Evolutionary conservation across 1,140 invertebrate species (phyloP).

Genomic region (Pseudachorutes palmiensis): DNA sequence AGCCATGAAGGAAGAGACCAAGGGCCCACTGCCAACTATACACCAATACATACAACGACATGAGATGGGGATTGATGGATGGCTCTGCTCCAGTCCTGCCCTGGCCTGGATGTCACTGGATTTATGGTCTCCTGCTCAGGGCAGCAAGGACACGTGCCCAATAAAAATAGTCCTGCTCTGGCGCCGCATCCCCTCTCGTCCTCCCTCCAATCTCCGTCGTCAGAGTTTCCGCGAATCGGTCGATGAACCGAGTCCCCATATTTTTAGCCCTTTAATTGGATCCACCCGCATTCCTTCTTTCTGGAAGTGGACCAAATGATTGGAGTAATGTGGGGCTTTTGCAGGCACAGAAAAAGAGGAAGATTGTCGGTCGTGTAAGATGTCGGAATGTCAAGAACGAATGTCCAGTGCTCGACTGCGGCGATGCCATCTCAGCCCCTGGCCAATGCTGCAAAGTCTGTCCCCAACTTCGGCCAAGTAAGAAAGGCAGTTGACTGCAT

Average conservation of each 20-base stretch:
- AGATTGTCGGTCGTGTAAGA: slow-evolving; percentile 71
- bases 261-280: not conserved
- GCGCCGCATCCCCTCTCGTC: too few relatives aligned
- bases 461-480: slow-evolving; percentile 63
- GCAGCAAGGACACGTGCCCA: too few relatives aligned
- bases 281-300: not conserved
- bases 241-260: slow-evolving; percentile 16
- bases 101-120: too few relatives aligned
- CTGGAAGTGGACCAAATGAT: too few relatives aligned
- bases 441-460: slow-evolving; percentile 84
- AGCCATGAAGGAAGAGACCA: slow-evolving; percentile 1
- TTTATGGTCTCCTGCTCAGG: too few relatives aligned
- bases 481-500: slow-evolving; percentile 46
- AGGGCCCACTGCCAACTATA: not conserved
- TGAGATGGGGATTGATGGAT: too few relatives aligned
- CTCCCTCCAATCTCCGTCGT: too few relatives aligned
- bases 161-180: too few relatives aligned
- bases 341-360: slow-evolving; percentile 78
- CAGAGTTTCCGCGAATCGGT: slow-evolving; percentile 7
- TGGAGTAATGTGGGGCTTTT: too few relatives aligned
- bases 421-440: slow-evolving; percentile 71
- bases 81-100: too few relatives aligned
- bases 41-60: too few relatives aligned
- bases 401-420: slow-evolving; percentile 74
- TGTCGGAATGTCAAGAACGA: slow-evolving; percentile 84